These are phyloP conservation scores for Cirrhinus mrigala DNA, from an alignment of 2,797 vertebrate genomes.

Conservation along the genomic window DNA sequence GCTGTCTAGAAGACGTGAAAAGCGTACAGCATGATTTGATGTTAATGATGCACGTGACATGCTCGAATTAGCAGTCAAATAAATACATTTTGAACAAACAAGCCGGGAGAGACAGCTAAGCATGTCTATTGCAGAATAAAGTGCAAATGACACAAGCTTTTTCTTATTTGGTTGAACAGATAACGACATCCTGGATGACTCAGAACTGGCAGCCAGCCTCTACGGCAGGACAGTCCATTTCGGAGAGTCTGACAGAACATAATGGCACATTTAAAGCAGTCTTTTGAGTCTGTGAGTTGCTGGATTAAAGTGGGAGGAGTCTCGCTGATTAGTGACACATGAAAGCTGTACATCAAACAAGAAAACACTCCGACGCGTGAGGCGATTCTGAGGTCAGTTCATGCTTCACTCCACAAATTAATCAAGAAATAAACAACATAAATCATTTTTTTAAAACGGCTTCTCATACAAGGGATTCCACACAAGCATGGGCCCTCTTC, in stretches of 20 bases:
- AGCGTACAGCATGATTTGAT: constrained; percentile 18
- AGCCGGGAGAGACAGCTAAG: constrained; percentile 18
- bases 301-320: constrained; percentile 31
- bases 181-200: background rate
- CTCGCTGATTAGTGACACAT: constrained; percentile 6
- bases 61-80: constrained; percentile 22
- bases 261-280: constrained; percentile 28
- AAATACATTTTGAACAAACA: constrained; percentile 34
- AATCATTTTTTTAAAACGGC: constrained; percentile 9
- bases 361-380: constrained; percentile 22
- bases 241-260: constrained; percentile 6
- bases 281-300: constrained; percentile 31
- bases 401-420: constrained; percentile 48
- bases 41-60: constrained; percentile 10
- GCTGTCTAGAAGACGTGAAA: constrained; percentile 18
- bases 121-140: constrained; percentile 49
- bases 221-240: constrained; percentile 17
- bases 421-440: constrained; percentile 45
- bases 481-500: constrained; percentile 8
- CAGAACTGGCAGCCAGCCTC: constrained; percentile 18
- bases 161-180: constrained; percentile 53
- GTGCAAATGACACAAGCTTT: constrained; percentile 55
- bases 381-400: constrained; percentile 41
- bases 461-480: constrained; percentile 42
- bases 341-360: constrained; percentile 42